Evolutionary conservation across 92 coral and sea anemone genomes (phyloP), one percentile per base, ranked within the genome.

Genomic region (Montipora capitata): DNA sequence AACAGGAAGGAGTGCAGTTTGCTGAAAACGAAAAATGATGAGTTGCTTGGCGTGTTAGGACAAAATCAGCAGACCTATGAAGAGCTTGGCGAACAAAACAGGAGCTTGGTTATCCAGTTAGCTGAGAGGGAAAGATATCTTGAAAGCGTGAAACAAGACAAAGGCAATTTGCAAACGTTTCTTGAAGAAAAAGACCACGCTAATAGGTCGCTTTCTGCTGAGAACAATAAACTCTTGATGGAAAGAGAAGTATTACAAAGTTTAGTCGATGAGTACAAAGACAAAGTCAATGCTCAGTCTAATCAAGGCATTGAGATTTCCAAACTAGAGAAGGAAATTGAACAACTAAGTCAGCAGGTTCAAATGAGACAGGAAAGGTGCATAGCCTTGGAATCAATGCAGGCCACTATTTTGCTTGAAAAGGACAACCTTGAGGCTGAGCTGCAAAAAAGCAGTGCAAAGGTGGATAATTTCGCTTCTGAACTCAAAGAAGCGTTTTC

Each of bases 191-290:
- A 90, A 72, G 89, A 78, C 15, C 88, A 94, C 62, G 62, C 89
- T 4, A 87, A 80, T 45, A 83, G 61, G 44, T 90, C 94, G 18
- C 85, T 94, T 35, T 56, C 77, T 20, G 90, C 73, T 18, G 98
- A 96, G 14, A 87, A 90, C 51, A 94, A 89, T 14, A 84, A 68
- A 52, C 84, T 96, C 41, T 76, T 88, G 44, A 73, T 78, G 35
- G 98, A 96, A 87, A 94, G 89, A 68, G 88, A 84, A 12, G 92
- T 89, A 27, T 79, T 97, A 40, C 88, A 88, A 13, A 86, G 89
- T 35, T 77, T 88, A 39, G 68, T 96, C 40, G 86, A 87, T 18
- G 95, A 97, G 51, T 62, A 85, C 68, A 87, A 96, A 78, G 89
- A 76, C 42, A 95, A 89, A 54, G 78, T 93, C 41, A 80, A 90